Evolutionary conservation across 2,888 invertebrate species (phyloP), one percentile per base, ranked within the genome.

Genomic region (Cecidostiba fungosa): DNA sequence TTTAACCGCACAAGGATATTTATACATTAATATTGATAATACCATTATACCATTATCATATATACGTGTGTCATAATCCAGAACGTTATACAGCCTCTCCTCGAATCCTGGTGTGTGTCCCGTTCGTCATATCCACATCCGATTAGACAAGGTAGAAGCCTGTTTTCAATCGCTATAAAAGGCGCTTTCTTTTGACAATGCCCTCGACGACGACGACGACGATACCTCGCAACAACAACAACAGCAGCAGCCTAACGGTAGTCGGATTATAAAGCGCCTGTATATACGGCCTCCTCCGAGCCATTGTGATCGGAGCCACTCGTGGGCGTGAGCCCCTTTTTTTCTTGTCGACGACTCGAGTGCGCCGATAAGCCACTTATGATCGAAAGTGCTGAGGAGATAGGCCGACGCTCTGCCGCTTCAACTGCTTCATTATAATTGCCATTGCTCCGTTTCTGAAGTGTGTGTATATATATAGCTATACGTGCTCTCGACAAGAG

Each of bases 161-260:
- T 66, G 66, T 66, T 66, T 66, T 66, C 66, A 66, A 66, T 66
- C 66, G 26, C 66, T 29, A 14, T 66, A 66, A 29, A 66, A 66
- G 66, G 66, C n/a, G 66, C 66, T 66, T 66, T 66, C 66, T 26
- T 66, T 66, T 26, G 66, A 66, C 66, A 66, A 66, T 66, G 29
- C 66, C 29, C 14, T 29, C 12, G 5, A n/a, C 62, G 26, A 19
- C 62, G 62, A 62, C 26, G 62, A n/a, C 43, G 43, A 43, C n/a
- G 54, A 59, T 59, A 59, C 2, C 54, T 59, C 36, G 29, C 4
- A 70, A 59, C n/a, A 39, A 70, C 76, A n/a, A 14, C 29, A 50
- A 23, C 77, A 77, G 39, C 77, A 62, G 62, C 39, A 62, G 29
- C 32, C n/a, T 79, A 79, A 79, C 78, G 78, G 69, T 69, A 66